Percentiles rank a stretch among this genome's conserved stretches.
Evolutionary conservation across 2,113 vertebrate species (phyloP).

Genomic region (Holacanthus passer): DNA sequence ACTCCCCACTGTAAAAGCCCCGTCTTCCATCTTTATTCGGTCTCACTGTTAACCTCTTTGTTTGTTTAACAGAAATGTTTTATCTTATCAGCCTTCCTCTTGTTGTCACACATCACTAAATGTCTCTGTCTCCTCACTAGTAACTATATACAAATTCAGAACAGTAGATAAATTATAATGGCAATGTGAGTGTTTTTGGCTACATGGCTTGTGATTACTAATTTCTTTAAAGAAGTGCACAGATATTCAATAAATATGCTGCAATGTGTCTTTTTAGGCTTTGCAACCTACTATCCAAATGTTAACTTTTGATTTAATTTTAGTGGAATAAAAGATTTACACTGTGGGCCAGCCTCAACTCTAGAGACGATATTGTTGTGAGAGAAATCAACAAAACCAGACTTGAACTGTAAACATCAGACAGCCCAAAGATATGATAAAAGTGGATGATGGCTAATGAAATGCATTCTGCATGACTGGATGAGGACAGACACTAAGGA

Average conservation of each 20-base stretch:
- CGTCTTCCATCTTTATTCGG: background rate
- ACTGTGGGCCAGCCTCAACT: background rate
- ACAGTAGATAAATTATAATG: background rate
- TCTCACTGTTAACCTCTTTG: background rate
- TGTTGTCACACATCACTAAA: background rate
- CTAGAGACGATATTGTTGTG: background rate
- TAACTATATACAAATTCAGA: background rate
- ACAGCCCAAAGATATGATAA: constrained; percentile 19
- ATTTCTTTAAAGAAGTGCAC: background rate
- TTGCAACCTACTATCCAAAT: background rate
- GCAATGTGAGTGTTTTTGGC: background rate
- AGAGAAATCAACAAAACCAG: constrained; percentile 27
- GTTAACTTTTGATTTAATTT: background rate
- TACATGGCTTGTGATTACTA: background rate
- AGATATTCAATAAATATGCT: background rate
- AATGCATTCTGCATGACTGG: constrained; percentile 43
- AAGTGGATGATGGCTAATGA: constrained; percentile 23
- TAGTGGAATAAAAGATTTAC: background rate
- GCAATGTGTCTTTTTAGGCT: background rate
- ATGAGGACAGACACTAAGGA: constrained; percentile 32
- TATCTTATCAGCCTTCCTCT: background rate
- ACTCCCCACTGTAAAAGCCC: background rate
- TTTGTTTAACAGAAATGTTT: background rate
- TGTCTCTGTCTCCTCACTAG: background rate
- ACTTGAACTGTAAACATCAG: constrained; percentile 8